Base-by-base conservation (phyloP, 2,888 invertebrate genomes). In the Aleiodes testaceus region DNA sequence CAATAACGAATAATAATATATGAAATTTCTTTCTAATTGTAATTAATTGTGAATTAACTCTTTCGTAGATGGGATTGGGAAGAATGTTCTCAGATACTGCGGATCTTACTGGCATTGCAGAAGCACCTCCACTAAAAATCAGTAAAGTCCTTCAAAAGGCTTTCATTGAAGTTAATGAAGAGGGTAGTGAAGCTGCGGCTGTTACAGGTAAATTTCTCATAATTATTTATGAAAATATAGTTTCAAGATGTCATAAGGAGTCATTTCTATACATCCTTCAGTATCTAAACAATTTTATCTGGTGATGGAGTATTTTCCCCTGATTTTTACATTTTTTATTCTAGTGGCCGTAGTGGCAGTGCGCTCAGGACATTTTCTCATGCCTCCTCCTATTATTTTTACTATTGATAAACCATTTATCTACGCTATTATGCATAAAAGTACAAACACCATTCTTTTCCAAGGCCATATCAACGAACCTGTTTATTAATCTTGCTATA, bases 91-190 rank as follows among this genome's bases (percentile, higher is more conserved):
- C 82, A 1, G 65, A 79, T 0, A 6, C 26, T 0, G 93, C 93
- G 0, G 91, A 95, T 71, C 91, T 96, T 77, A 89, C 89, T 14
- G 92, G 92, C 22, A 87, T 96, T 49, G 84, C 93, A 59, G 87
- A 90, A 52, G n/a, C 4, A n/a, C 88, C 89, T 66, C 79, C 81
- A 0, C 83, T 96, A 18, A 87, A 81, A 69, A 92, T 96, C 1
- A 91, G 91, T 47, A 91, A 93, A 82, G 93, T 93, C 1, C 85
- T 95, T 0, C 96, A 97, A 82, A 96, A 96, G 84, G 93, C 95
- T 0, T 94, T 93, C 80, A 93, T 97, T 78, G 94, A 95, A 82
- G 94, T 96, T 0, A 94, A 95, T 84, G 97, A 97, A 84, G 93
- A 95, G 81, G 97, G 97, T 0, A 93, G 94, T 1, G 95, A 95